phyloP scores from a whole-genome alignment of 2,797 vertebrate genomes.

The Tinamus major region DNA sequence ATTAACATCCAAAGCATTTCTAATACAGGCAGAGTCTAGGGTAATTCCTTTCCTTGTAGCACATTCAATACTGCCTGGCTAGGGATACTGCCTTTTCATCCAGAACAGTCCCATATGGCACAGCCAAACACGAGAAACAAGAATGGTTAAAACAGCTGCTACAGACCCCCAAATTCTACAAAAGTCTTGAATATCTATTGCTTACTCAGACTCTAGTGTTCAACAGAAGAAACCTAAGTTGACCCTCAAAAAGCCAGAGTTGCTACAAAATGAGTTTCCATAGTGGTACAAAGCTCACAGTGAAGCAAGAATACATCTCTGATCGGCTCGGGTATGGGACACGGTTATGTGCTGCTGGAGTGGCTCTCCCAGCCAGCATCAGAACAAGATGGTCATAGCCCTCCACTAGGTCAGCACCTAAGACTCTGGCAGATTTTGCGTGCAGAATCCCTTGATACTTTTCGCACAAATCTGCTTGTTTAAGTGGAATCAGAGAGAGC shows the following conservation, averaged over 20 bases:
- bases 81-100: not conserved
- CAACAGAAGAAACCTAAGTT: not conserved
- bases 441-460: not conserved
- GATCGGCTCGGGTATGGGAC: not conserved
- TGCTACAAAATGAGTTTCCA: not conserved
- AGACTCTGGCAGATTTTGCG: not conserved
- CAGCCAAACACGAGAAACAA: not conserved
- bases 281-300: fast-evolving
- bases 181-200: not conserved
- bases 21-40: not conserved
- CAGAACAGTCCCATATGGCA: not conserved
- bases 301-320: not conserved
- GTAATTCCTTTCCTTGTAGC: slow-evolving; percentile 17
- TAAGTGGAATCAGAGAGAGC: not conserved
- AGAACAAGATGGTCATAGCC: fast-evolving
- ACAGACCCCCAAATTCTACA: not conserved
- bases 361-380: not conserved
- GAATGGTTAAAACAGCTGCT: not conserved
- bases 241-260: not conserved
- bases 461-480: not conserved
- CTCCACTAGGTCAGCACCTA: not conserved
- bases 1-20: slow-evolving; percentile 26
- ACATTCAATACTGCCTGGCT: not conserved
- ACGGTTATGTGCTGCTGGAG: fast-evolving
- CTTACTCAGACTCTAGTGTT: not conserved